Conservation (phyloP, 1,140 invertebrate genomes). For the Eupristina koningsbergeri region DNA sequence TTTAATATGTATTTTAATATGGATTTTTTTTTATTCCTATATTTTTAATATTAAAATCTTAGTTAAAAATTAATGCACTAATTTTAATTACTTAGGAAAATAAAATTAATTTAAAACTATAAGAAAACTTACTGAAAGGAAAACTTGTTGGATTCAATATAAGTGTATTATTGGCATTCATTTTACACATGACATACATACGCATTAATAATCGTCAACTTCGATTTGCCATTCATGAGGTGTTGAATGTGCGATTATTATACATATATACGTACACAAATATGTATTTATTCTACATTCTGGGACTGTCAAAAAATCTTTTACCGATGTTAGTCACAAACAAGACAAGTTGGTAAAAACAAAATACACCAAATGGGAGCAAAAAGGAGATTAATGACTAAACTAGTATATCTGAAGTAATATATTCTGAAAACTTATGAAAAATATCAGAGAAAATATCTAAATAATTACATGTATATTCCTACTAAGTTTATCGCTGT, state of each 20-base stretch:
- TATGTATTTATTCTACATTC: constrained; percentile 19
- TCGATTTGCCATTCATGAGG: constrained; percentile 25
- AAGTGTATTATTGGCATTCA: constrained; percentile 9
- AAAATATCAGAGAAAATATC: constrained; percentile 22
- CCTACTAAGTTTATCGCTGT: constrained; percentile 40
- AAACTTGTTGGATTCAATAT: not conserved
- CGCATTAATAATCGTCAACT: constrained; percentile 13
- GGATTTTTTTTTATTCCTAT: not conserved
- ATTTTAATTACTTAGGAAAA: not conserved
- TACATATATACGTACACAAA: constrained; percentile 21
- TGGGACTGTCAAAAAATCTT: constrained; percentile 2
- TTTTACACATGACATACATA: constrained; percentile 15
- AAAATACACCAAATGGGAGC: constrained; percentile 27
- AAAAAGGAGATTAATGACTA: constrained; percentile 27
- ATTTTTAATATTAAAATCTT: not conserved
- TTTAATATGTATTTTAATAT: not conserved
- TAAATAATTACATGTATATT: constrained; percentile 23
- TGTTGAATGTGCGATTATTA: constrained; percentile 17
- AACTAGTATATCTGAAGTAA: constrained; percentile 10
- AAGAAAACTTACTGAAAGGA: not conserved
- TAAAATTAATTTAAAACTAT: not conserved
- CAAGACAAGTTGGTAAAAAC: not conserved
- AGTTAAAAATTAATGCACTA: not conserved
- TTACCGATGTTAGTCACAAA: constrained; percentile 13
- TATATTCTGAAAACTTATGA: constrained; percentile 28